A percentile compares a stretch with the other conserved stretches of the same genome.
These are phyloP conservation scores for Temnopleurus reevesii DNA, from an alignment of 53 echinoderm and acorn worm genomes.

Conservation along the genomic window DNA sequence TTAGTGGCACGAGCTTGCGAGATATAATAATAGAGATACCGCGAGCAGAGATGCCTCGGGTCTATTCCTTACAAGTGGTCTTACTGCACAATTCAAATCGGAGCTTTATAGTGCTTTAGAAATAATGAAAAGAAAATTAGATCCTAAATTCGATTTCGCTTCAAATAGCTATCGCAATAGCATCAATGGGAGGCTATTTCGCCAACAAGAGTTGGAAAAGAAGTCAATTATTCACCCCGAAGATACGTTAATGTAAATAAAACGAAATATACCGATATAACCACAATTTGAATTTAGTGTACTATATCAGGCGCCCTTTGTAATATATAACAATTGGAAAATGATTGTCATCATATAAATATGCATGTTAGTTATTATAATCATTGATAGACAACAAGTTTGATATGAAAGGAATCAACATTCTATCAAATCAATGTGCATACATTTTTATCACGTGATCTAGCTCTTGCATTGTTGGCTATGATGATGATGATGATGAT, in stretches of 20 bases:
- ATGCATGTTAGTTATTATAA: not conserved
- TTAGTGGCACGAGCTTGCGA: not conserved
- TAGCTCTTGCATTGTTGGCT: too few relatives aligned
- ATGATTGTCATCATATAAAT: slow-evolving; percentile 6
- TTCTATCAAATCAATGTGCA: too few relatives aligned
- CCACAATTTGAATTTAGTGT: not conserved
- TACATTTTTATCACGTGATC: too few relatives aligned
- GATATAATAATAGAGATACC: not conserved
- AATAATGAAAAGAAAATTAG: slow-evolving; percentile 28
- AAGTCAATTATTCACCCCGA: slow-evolving; percentile 13
- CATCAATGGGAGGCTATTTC: not conserved
- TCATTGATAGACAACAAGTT: too few relatives aligned
- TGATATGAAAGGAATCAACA: too few relatives aligned
- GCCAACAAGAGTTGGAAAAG: not conserved
- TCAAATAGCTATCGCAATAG: not conserved
- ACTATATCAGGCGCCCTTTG: not conserved
- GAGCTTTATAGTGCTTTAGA: slow-evolving; percentile 11
- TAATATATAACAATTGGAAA: not conserved
- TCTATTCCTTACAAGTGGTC: not conserved
- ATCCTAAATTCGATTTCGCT: slow-evolving; percentile 11
- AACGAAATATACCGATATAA: not conserved
- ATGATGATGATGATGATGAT: too few relatives aligned
- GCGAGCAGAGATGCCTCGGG: not conserved
- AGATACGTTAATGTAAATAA: slow-evolving; percentile 7
- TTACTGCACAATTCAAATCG: not conserved